A percentile compares a stretch with the other conserved stretches of the same genome.
Evolutionary conservation across 2,113 vertebrate species (phyloP).

Genomic region (Hemiscyllium ocellatum): DNA sequence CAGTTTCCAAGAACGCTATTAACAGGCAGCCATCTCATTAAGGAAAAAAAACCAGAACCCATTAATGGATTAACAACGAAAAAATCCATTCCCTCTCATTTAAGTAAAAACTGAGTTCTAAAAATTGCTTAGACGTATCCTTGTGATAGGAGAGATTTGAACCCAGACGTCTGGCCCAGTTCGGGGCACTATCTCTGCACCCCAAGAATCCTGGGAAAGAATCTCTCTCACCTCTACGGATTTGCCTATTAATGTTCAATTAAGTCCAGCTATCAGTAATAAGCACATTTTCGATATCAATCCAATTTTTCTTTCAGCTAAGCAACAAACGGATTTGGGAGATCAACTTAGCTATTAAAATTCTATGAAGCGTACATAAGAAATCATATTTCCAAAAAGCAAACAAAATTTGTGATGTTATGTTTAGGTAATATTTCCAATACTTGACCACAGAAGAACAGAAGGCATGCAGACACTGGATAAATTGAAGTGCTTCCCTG

Average conservation of each 20-base stretch:
- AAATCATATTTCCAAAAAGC: not conserved
- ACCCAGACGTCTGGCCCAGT: too few relatives aligned
- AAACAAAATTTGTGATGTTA: not conserved
- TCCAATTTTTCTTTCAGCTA: not conserved
- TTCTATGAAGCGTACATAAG: not conserved
- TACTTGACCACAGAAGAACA: not conserved
- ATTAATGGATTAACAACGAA: not conserved
- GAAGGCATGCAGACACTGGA: not conserved
- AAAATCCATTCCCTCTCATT: not conserved
- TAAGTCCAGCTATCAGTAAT: not conserved
- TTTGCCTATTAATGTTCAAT: not conserved
- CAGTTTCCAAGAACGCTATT: not conserved
- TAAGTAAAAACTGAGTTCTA: not conserved
- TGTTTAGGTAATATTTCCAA: too few relatives aligned
- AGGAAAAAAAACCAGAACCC: not conserved
- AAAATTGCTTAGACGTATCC: too few relatives aligned
- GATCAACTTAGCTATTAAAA: not conserved
- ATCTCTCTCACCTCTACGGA: not conserved
- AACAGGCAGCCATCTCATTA: not conserved
- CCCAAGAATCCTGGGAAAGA: too few relatives aligned
- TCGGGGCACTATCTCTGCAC: too few relatives aligned
- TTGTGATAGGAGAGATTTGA: too few relatives aligned
- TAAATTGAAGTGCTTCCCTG: not conserved
- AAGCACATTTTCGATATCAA: not conserved
- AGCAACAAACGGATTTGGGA: not conserved